Base-by-base conservation (phyloP, 2,797 vertebrate species). In the Cacajao melanocephalus region DNA sequence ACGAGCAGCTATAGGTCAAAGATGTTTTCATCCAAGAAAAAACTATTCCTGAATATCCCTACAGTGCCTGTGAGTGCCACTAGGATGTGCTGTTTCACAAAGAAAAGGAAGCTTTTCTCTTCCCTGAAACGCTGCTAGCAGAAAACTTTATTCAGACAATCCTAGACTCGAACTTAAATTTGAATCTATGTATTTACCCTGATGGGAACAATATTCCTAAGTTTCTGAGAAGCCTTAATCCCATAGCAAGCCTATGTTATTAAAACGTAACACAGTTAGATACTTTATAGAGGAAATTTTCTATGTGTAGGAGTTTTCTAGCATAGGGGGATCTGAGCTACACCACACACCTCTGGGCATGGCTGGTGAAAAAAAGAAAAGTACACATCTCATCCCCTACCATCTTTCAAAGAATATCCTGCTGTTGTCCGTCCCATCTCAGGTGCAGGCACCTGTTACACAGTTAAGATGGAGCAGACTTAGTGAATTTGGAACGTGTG, bases 1-100 rank as follows among this genome's bases (percentile, higher is more conserved):
- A 89, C 30, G 4, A 81, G 22, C 15, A 52, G 5, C 11, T 17
- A 3, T 9, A 33, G n/a, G 39, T 64, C 50, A 76, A 90, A 76
- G 57, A 46, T 3, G 5, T 57, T 36, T 67, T 73, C 19, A 33
- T 24, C 30, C 20, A 55, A 89, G 33, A 30, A 78, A 52, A 46
- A 52, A 20, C 28, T 8, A 36, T 67, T 90, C 44, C 58, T n/a
- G 76, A 52, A 88, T 79, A 88, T 81, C 14, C 48, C 48, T 88
- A 84, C 55, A 41, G 78, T 92, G 36, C 81, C 82, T 24, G 1
- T 10, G 2, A 67, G 0, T 19, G 73, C 89, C 96, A 41, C 94
- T 82, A 80, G 81, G 48, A 9, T 12, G 84, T 7, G 88, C 96
- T 93, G 67, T 95, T 93, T 93, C 87, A 90, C 26, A 96, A 97